Evolutionary conservation across 2,113 vertebrate genomes (phyloP).

Genomic region (Himantopus leucocephalus): DNA sequence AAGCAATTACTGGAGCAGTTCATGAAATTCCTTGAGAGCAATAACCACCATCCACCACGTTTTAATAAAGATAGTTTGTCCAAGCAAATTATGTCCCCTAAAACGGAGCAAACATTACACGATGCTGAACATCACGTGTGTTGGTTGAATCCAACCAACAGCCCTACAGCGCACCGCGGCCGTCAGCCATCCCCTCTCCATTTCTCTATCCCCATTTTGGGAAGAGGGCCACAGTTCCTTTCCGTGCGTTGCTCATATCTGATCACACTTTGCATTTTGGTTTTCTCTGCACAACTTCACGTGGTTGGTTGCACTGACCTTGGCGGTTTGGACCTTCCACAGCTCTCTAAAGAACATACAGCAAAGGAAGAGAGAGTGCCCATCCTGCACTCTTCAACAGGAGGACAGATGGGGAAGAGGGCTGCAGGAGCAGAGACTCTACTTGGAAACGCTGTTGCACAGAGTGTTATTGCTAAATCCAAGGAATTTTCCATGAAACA

Average conservation of each 20-base stretch:
- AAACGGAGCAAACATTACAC: fast-evolving
- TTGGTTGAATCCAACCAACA: neutral
- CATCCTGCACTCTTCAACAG: fast-evolving
- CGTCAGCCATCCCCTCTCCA: fast-evolving
- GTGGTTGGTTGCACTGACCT: fast-evolving
- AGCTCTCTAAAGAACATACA: neutral
- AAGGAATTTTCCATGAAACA: neutral
- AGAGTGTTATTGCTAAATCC: neutral
- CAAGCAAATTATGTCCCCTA: neutral
- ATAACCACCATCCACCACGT: neutral
- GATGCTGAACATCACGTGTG: fast-evolving
- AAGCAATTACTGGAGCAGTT: neutral
- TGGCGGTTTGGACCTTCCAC: neutral
- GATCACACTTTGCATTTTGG: neutral
- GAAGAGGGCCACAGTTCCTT: neutral
- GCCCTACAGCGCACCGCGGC: fast-evolving
- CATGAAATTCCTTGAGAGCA: neutral
- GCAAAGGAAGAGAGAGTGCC: neutral
- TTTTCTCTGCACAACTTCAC: neutral
- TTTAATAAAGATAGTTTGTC: neutral
- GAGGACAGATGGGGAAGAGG: fast-evolving
- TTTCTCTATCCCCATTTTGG: neutral
- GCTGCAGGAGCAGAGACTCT: neutral
- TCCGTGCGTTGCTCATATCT: fast-evolving
- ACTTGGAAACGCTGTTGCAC: neutral